phyloP scores from a whole-genome alignment of 2,113 vertebrate genomes.

The Morphnarchus princeps region DNA sequence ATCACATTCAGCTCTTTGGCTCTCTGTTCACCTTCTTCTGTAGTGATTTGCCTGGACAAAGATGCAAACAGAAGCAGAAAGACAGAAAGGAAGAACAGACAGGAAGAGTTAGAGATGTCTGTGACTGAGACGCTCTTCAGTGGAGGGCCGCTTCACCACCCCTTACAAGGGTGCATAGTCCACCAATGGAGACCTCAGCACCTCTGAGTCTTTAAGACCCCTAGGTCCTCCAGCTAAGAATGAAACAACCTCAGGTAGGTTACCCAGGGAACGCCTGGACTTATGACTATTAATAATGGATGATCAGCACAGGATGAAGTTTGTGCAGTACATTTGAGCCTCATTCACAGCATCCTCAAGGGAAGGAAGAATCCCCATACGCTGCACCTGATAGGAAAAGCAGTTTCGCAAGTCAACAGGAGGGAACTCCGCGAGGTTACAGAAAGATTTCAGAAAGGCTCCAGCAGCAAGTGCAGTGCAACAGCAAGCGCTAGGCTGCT shows the following conservation, averaged over 20 bases:
- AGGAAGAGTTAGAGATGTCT: neutral
- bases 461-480: neutral
- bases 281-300: neutral
- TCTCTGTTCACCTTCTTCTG: conserved; percentile 93
- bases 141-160: neutral
- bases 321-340: neutral
- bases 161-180: neutral
- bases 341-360: neutral
- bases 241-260: neutral
- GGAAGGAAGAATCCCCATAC: neutral
- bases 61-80: conserved; percentile 42
- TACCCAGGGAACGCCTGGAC: neutral
- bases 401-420: neutral
- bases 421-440: neutral
- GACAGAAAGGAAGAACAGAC: neutral
- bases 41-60: conserved; percentile 90
- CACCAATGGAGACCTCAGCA: neutral
- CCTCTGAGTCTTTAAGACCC: neutral
- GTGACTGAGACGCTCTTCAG: neutral
- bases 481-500: neutral
- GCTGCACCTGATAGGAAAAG: neutral
- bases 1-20: conserved; percentile 96
- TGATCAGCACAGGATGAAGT: neutral
- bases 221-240: neutral
- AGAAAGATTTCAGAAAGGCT: neutral